Conservation (phyloP, 2,113 vertebrate genomes). For the Aplodontia rufa region DNA sequence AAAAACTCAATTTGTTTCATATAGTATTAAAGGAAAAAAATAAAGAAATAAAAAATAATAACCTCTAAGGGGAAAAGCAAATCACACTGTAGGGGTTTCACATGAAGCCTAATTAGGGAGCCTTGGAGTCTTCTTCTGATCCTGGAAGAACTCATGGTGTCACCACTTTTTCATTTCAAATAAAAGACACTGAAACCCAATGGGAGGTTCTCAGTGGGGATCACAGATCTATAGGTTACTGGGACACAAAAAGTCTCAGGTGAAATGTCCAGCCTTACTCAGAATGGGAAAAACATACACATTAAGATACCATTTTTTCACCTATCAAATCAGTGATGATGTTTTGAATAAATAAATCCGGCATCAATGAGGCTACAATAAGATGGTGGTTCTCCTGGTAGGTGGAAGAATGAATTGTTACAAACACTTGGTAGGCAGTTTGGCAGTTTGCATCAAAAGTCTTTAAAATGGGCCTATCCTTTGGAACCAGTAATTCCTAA, state of each 20-base stretch:
- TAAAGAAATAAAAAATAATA: too few relatives aligned
- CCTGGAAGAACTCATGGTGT: neutral
- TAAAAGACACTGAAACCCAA: neutral
- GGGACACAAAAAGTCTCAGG: too few relatives aligned
- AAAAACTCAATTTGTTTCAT: neutral
- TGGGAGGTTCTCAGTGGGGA: neutral
- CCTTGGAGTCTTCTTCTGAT: neutral
- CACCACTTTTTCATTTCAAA: neutral
- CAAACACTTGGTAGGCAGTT: neutral
- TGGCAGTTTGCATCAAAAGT: neutral
- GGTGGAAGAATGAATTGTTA: too few relatives aligned
- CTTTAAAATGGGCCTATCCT: neutral
- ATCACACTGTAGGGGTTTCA: neutral
- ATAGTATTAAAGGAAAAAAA: neutral
- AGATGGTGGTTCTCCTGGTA: neutral
- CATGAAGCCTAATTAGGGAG: too few relatives aligned
- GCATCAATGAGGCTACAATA: fast-evolving
- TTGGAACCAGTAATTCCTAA: neutral
- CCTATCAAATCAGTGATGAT: neutral
- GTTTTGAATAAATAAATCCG: neutral
- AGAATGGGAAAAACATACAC: neutral
- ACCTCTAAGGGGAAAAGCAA: neutral
- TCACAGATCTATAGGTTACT: neutral
- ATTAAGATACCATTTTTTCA: neutral
- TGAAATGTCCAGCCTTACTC: neutral